Evolutionary conservation across 2,113 vertebrate genomes (phyloP).

Genomic region (Ammospiza caudacuta): DNA sequence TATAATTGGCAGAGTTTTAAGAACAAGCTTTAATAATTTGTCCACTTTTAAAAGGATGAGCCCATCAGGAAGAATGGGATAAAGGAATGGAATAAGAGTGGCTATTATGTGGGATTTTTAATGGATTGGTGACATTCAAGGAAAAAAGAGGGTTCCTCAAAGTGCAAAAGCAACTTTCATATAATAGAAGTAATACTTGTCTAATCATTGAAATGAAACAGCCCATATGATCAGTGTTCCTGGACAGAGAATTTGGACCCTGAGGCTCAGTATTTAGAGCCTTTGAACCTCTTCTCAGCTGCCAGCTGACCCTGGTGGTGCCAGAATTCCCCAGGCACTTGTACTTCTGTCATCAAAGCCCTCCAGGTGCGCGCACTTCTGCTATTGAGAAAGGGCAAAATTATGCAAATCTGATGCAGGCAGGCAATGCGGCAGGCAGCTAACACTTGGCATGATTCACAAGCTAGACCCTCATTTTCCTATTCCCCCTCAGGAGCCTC

Average conservation of each 20-base stretch:
- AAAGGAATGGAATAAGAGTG: background rate
- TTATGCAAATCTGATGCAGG: constrained; percentile 56
- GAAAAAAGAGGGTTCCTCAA: background rate
- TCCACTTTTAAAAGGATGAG: background rate
- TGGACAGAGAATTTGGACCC: background rate
- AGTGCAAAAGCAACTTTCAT: background rate
- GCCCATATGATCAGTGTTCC: background rate
- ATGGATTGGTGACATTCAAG: background rate
- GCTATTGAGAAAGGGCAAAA: constrained; percentile 42
- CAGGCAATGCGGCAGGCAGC: constrained; percentile 41
- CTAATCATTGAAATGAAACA: background rate
- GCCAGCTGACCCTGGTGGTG: constrained; percentile 12
- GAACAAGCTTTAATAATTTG: background rate
- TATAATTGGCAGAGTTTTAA: background rate
- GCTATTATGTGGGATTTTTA: background rate
- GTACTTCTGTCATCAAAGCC: constrained; percentile 23
- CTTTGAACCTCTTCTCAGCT: constrained; percentile 25
- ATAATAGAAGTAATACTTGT: background rate
- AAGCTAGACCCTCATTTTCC: background rate
- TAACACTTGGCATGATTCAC: background rate
- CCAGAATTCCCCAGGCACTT: constrained; percentile 48
- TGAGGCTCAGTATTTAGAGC: constrained; percentile 1
- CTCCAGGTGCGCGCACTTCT: constrained; percentile 49
- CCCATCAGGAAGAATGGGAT: background rate
- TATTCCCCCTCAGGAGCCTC: constrained; percentile 33